Percentiles rank a stretch among this genome's conserved stretches.
phyloP scores from a whole-genome alignment of 2,888 invertebrate species.

The Cephus pulcher region DNA sequence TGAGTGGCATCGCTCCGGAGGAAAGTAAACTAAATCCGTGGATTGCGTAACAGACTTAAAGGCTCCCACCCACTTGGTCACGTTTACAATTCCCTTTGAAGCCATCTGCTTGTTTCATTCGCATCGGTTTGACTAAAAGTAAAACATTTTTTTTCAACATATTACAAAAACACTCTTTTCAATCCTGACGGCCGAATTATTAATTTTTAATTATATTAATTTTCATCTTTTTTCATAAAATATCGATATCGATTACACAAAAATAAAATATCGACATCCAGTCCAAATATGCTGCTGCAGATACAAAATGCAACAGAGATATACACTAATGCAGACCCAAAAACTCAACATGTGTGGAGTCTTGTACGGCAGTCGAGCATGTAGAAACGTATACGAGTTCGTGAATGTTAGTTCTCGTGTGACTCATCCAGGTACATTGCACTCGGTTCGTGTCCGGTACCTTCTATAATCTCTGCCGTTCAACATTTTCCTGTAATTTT shows the following conservation, averaged over 20 bases:
- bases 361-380: not conserved
- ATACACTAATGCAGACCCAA: not conserved
- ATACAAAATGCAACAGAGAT: not conserved
- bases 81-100: not conserved
- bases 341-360: not conserved
- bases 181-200: conserved; percentile 15
- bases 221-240: too few relatives aligned
- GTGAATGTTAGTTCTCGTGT: conserved; percentile 42
- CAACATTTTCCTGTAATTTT: not conserved
- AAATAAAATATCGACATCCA: not conserved
- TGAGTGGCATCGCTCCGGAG: conserved; percentile 53
- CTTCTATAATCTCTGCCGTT: not conserved
- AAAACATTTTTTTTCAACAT: not conserved
- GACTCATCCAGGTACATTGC: conserved; percentile 61
- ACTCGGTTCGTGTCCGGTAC: conserved; percentile 51
- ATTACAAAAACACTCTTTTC: not conserved
- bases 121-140: not conserved
- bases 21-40: conserved; percentile 60
- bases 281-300: not conserved
- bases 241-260: not conserved
- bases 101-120: not conserved
- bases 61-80: not conserved
- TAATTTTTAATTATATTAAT: not conserved
- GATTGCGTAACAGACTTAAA: conserved; percentile 47
- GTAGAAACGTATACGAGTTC: conserved; percentile 21